Percentiles rank a stretch among this genome's conserved stretches.
Conservation (phyloP, 2,888 invertebrate species). For the Stenolophus ochropezus region DNA sequence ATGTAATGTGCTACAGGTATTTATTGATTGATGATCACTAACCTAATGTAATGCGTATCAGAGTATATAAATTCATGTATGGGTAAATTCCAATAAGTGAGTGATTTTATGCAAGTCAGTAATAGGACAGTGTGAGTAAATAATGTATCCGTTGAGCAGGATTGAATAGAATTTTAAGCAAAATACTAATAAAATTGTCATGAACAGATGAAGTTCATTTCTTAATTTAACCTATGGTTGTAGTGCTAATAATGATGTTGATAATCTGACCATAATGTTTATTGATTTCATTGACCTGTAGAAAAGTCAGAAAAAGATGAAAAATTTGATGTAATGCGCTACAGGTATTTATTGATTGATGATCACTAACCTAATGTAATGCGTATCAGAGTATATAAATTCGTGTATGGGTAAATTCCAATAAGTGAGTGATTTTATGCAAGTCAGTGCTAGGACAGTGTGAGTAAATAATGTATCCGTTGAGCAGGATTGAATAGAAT, state of each 20-base stretch:
- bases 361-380: too few species aligned
- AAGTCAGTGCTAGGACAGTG: neutral
- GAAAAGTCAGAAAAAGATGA: too few species aligned
- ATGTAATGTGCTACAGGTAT: neutral
- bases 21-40: neutral
- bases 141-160: constrained; percentile 65
- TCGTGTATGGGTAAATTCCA: neutral
- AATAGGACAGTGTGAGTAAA: constrained; percentile 53
- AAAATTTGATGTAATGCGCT: neutral
- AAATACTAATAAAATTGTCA: too few species aligned
- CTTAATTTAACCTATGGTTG: too few species aligned
- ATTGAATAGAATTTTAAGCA: constrained; percentile 65
- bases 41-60: neutral
- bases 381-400: neutral
- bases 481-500: constrained; percentile 65
- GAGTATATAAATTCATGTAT: neutral
- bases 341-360: neutral
- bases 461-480: constrained; percentile 64
- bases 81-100: neutral
- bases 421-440: neutral
- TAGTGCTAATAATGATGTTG: too few species aligned
- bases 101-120: neutral
- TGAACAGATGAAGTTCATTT: too few species aligned
- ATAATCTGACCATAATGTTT: too few species aligned
- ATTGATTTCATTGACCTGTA: too few species aligned